Evolutionary conservation across 2,113 vertebrate species (phyloP), one percentile per base, ranked within the genome.

Genomic region (Aegotheles bennettii): DNA sequence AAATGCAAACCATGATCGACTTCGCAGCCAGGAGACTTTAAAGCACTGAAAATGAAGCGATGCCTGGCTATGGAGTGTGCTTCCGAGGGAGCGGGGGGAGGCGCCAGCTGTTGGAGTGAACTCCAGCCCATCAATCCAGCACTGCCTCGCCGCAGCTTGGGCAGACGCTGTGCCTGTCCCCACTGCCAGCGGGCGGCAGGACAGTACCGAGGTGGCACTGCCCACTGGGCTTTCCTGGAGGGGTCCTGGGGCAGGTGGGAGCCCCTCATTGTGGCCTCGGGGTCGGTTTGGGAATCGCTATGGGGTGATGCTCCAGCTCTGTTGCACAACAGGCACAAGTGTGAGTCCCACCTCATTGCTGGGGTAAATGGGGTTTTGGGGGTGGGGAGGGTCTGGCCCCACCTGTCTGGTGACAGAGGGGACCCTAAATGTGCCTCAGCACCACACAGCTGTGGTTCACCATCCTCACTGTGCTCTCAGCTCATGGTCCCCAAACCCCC

Each of bases 1-100:
- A 70, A 36, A 73, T 1, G 5, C n/a, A 36, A 78, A 19, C 33
- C 0, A 0, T 3, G 59, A 11, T 43, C 0, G 15, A n/a, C 48
- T 68, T 47, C 43, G 1, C 57, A 64, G 59, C 43, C 16, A 3
- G 6, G 1, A 8, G 86, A 16, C 35, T 35, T 43, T 2, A 31
- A 7, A 2, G 3, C 5, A 0, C 53, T 31, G 26, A 3, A 11
- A 45, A 59, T 13, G 1, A 2, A 28, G 40, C 0, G 15, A 19
- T 48, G 48, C 33, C 85, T 11, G 84, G 9, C 15, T 6, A 5
- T 1, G 19, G 42, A 20, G 24, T 0, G 19, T n/a, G 67, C 23
- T 25, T 3, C 2, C 78, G 69, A 35, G 47, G 6, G 29, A 11
- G 60, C 1, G 0, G 48, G 4, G 6, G 73, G 3, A 3, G 77